A percentile compares a stretch with the other conserved stretches of the same genome.
These are phyloP conservation scores for Sympetrum striolatum DNA, from an alignment of 2,888 invertebrate species.

Conservation along the genomic window DNA sequence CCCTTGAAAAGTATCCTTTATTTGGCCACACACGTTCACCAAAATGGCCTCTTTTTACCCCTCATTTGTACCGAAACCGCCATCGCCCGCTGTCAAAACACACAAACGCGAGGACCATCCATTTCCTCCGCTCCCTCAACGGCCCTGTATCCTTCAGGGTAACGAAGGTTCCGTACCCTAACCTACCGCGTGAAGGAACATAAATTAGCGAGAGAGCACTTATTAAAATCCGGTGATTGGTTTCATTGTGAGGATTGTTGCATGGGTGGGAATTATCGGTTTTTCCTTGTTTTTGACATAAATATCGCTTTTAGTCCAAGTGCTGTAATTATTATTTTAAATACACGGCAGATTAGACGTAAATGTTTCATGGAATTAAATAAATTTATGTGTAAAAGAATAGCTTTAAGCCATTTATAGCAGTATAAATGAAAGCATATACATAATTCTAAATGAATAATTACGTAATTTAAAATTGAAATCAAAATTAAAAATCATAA, in stretches of 20 bases:
- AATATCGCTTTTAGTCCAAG: no score
- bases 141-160: background rate
- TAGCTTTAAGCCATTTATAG: no score
- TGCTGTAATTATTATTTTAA: no score
- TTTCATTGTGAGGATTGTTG: background rate
- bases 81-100: constrained; percentile 19
- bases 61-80: constrained; percentile 23
- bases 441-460: no score
- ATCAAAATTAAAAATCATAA: no score
- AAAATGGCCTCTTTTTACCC: background rate
- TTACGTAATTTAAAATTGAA: no score
- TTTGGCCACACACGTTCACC: background rate
- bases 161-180: background rate
- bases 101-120: background rate
- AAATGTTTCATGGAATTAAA: no score
- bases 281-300: no score
- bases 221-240: background rate
- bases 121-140: background rate
- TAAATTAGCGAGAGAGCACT: background rate
- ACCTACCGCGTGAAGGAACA: background rate
- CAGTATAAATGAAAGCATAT: no score
- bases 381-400: no score
- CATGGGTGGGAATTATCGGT: no score
- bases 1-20: background rate
- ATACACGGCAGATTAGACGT: no score